phyloP scores from a whole-genome alignment of 2,113 vertebrate genomes.

The Rhinogobius similis region DNA sequence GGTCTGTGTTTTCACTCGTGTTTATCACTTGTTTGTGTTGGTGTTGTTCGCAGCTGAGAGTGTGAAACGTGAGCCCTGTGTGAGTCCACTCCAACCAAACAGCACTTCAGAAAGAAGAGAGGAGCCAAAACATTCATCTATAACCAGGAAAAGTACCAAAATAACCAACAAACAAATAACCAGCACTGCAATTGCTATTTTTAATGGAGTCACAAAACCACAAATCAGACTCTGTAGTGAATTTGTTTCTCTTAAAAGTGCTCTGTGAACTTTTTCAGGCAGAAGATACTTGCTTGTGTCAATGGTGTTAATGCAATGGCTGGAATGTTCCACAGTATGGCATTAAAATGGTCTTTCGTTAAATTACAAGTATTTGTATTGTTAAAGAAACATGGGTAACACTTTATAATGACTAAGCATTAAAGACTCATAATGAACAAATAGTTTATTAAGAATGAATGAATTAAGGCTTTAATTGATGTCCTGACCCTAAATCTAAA shows the following conservation, averaged over 20 bases:
- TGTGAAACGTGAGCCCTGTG: conserved; percentile 3
- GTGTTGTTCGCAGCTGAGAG: conserved; percentile 1
- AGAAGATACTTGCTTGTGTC: neutral
- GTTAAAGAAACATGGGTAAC: too few relatives aligned
- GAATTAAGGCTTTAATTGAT: too few relatives aligned
- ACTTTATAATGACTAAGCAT: too few relatives aligned
- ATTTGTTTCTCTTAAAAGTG: neutral
- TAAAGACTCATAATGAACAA: too few relatives aligned
- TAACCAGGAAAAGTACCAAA: neutral
- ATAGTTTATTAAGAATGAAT: too few relatives aligned
- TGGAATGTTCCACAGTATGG: neutral
- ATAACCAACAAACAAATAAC: too few relatives aligned
- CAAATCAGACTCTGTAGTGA: neutral
- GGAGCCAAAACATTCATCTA: neutral
- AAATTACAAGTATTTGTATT: neutral
- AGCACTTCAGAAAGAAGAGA: neutral
- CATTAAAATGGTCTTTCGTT: too few relatives aligned
- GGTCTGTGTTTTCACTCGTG: neutral
- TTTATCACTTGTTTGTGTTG: conserved; percentile 4
- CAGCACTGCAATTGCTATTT: too few relatives aligned
- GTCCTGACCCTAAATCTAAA: too few relatives aligned
- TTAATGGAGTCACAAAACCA: neutral
- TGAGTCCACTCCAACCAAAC: neutral
- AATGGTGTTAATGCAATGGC: neutral
- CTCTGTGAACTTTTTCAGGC: neutral